Conservation (phyloP, 2,888 invertebrate genomes). For the Colletes collaris region DNA sequence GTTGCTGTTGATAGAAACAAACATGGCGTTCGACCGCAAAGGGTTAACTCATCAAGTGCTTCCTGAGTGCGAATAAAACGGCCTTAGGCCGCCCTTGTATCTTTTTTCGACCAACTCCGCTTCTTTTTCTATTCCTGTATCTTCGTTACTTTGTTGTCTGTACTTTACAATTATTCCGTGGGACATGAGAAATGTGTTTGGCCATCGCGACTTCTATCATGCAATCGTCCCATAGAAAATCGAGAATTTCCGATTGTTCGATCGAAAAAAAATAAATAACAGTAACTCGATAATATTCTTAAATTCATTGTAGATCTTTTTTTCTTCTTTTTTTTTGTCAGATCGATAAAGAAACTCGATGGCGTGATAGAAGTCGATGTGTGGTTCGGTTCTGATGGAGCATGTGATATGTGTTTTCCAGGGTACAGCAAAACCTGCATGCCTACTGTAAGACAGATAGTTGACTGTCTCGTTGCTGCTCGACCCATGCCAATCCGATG, state of each 20-base stretch:
- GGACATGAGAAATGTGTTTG: conserved; percentile 57
- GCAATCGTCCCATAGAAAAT: conserved; percentile 41
- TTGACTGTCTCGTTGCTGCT: conserved; percentile 82
- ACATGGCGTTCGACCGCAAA: conserved; percentile 45
- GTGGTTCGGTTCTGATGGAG: conserved; percentile 79
- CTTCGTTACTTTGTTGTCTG: conserved; percentile 51
- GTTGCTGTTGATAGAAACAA: background rate
- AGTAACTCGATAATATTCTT: too few relatives aligned
- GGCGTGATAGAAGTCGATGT: conserved; percentile 59
- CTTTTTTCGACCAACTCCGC: conserved; percentile 46
- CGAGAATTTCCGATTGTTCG: background rate
- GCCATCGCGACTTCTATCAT: conserved; percentile 63
- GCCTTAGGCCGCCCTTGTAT: conserved; percentile 50
- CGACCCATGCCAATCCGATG: conserved; percentile 80
- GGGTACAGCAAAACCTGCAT: conserved; percentile 85
- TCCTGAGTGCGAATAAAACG: conserved; percentile 51
- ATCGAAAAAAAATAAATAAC: too few relatives aligned
- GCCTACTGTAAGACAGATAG: conserved; percentile 85
- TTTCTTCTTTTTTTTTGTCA: too few relatives aligned
- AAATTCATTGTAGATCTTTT: too few relatives aligned
- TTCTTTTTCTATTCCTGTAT: conserved; percentile 55
- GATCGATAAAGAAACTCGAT: conserved; percentile 23
- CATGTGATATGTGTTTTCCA: conserved; percentile 83
- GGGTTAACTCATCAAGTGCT: conserved; percentile 50
- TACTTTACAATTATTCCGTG: conserved; percentile 47